Conservation (phyloP, 2,113 vertebrate species). For the Passer montanus region DNA sequence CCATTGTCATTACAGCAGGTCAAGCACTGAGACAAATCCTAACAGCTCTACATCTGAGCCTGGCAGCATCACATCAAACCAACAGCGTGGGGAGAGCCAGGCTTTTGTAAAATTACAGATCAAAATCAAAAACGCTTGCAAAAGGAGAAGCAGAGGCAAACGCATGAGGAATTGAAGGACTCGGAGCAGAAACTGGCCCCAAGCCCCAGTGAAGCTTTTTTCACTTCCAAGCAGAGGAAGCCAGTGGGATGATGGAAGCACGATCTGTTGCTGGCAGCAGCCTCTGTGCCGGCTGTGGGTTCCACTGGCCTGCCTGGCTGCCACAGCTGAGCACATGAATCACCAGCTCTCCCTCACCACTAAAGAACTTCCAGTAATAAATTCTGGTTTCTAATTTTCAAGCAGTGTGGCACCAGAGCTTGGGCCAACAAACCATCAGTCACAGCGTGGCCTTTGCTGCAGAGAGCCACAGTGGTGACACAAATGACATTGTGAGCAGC, state of each 20-base stretch:
- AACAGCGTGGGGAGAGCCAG: rapidly evolving
- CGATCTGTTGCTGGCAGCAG: slow-evolving; percentile 5
- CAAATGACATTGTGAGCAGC: background rate
- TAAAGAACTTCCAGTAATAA: slow-evolving; percentile 4
- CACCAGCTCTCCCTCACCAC: background rate
- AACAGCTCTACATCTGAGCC: background rate
- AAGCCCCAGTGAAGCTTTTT: background rate
- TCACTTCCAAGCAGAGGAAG: background rate
- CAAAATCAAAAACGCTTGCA: background rate
- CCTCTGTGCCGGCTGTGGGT: background rate
- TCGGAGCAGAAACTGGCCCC: slow-evolving; percentile 17
- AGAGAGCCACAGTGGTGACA: background rate
- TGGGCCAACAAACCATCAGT: background rate
- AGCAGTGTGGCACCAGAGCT: background rate
- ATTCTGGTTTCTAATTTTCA: slow-evolving; percentile 36
- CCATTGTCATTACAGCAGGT: background rate
- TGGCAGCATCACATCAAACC: background rate
- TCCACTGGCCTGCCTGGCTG: background rate
- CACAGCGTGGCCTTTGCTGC: background rate
- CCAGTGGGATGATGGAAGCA: slow-evolving; percentile 16
- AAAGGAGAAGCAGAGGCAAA: background rate
- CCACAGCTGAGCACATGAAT: background rate
- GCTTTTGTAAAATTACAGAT: background rate
- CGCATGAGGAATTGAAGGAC: background rate
- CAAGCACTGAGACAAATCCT: background rate